These are phyloP conservation scores for Chrysolina oricalcia DNA, from an alignment of 2,888 invertebrate genomes.

Conservation along the genomic window DNA sequence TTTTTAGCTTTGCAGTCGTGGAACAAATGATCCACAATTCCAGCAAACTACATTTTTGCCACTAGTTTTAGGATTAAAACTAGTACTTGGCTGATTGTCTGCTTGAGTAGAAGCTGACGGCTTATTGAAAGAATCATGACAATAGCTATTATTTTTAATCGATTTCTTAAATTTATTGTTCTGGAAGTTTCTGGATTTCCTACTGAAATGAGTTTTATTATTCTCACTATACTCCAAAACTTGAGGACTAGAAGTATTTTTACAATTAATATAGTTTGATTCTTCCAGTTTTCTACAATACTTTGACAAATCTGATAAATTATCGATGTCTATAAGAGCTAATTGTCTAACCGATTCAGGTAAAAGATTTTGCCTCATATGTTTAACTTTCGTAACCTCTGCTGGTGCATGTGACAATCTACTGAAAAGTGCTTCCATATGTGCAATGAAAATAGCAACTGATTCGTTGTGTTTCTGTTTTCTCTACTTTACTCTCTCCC, in stretches of 20 bases:
- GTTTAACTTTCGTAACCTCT: constrained; percentile 20
- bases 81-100: background rate
- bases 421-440: constrained; percentile 16
- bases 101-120: background rate
- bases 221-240: background rate
- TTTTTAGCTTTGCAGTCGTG: background rate
- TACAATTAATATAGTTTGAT: background rate
- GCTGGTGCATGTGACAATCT: constrained; percentile 3
- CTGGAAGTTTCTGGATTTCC: background rate
- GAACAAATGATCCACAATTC: constrained; percentile 8
- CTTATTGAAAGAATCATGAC: background rate
- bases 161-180: background rate
- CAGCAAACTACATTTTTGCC: background rate
- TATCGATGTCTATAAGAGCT: constrained; percentile 18
- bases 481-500: constrained; percentile 34
- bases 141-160: background rate
- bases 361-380: constrained; percentile 13
- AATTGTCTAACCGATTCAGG: background rate
- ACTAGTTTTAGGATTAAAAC: background rate
- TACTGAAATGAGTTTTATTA: background rate
- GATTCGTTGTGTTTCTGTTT: constrained; percentile 23
- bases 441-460: constrained; percentile 25
- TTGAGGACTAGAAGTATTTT: background rate
- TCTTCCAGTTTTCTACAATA: constrained; percentile 6
- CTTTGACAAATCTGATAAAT: background rate